Evolutionary conservation across 1,140 invertebrate genomes (phyloP).

Genomic region (Metaphire vulgaris): DNA sequence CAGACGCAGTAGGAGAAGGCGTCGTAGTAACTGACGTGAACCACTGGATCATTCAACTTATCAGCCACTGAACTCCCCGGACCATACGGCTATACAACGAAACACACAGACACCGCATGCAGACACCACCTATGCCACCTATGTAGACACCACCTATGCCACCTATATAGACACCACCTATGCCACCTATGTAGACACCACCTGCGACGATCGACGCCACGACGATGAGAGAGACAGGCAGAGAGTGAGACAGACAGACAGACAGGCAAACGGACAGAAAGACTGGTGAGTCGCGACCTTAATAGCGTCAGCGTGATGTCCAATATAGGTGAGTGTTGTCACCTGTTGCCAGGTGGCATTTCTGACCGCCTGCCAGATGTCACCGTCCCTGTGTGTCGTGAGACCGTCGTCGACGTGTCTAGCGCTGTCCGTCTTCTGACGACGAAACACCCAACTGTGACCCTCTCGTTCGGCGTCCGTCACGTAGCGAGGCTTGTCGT

Average conservation of each 20-base stretch:
- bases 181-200: neutral
- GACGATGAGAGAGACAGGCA: neutral
- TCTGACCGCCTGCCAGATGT: slow-evolving; percentile 41
- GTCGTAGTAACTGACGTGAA: slow-evolving; percentile 48
- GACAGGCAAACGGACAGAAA: no score
- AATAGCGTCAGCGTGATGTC: no score
- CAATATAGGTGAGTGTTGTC: neutral
- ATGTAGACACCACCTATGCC: neutral
- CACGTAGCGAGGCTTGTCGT: slow-evolving; percentile 35
- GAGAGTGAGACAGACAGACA: neutral
- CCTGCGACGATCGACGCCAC: neutral
- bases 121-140: neutral
- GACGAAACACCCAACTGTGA: slow-evolving; percentile 43
- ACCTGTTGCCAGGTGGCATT: slow-evolving; percentile 44
- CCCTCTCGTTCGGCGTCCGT: slow-evolving; percentile 41
- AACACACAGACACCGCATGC: slow-evolving; percentile 1
- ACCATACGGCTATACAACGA: slow-evolving; percentile 44
- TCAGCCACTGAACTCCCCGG: slow-evolving; percentile 36
- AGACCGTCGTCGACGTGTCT: slow-evolving; percentile 19
- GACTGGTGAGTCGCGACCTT: no score
- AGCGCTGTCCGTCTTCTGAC: slow-evolving; percentile 33
- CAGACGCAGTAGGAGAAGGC: slow-evolving; percentile 45
- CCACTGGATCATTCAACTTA: slow-evolving; percentile 43
- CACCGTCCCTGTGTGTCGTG: slow-evolving; percentile 31
- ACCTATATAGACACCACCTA: neutral